Base-by-base conservation (phyloP, 2,113 vertebrate genomes). In the Hippotragus niger region DNA sequence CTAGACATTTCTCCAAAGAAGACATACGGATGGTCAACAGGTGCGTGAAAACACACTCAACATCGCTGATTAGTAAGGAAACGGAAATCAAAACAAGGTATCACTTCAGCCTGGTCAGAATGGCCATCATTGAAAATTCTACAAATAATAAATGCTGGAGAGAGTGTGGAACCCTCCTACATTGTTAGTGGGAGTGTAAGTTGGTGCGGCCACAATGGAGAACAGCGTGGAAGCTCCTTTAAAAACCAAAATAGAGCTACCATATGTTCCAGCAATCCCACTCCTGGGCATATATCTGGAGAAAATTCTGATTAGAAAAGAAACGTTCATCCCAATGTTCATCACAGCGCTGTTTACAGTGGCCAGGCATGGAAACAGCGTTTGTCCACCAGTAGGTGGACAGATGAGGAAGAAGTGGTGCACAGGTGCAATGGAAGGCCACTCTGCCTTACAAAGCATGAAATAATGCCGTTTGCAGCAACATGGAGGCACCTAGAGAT, bases 401-500 rank as follows among this genome's bases (percentile, higher is more conserved):
- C 1, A 14, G 43, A 47, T 47, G 0, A 16, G 45, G 71, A 25
- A 7, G 74, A 9, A 27, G 43, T 1, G 27, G 27, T 5, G 7
- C 43, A 2, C 2, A 1, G 7, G 2, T 5, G 16, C 76, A 10
- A 0, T 5, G 43, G 43, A 31, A 17, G 5, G 43, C 43, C 43
- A 16, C 43, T 17, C 27, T 1, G 25, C 74, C 43, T 29, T 9
- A 31, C 27, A 47, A 2, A 47, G 76, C 7, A 0, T 3, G 76
- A 17, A 1, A 78, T 10, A 5, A 9, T 16, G 74, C 43, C 43
- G 2, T 78, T 8, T 29, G 74, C 0, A 45, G 74, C 74, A 16
- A 29, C 74, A 8, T 2, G 25, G 74, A 78, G 14, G 74, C 13
- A 3, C 14, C 76, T 2, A 10, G 76, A 29, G 43, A 47, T 0